Base-by-base conservation (phyloP, 2,797 vertebrate genomes). In the Diplodus puntazzo region DNA sequence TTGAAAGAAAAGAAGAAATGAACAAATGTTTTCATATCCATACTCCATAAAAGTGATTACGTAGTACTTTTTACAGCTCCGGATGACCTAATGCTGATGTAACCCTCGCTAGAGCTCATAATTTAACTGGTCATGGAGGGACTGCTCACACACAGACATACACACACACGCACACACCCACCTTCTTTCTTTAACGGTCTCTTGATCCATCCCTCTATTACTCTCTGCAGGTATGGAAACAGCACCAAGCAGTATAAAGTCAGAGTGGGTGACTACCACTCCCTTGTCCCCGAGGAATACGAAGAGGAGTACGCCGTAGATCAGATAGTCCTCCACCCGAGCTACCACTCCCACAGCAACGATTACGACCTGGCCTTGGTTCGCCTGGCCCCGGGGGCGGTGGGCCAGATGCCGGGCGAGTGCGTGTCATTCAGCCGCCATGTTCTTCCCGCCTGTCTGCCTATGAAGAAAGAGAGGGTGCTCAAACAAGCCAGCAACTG, bases 351-450 rank as follows among this genome's bases (percentile, higher is more conserved):
- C 1, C 88, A 96, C 16, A 96, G 96, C 92, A 99, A 96, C 0
- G 97, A 99, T 91, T 97, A 98, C 0, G 98, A 99, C 90, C 96
- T 99, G 20, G 98, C 98, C 2, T 61, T 99, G 88, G 94, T 99
- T 30, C 95, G 94, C 43, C 87, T 99, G 59, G 91, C 90, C 0
- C 95, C 94, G 21, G 97, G 96, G 2, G 93, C 92, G 0, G 46
- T 88, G 64, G 92, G 91, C 49, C 92, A 93, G 39, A 62, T 48
- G 49, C 92, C 93, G 9, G 95, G 95, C 0, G 94, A 94, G 69
- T 99, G 98, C 1, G 95, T 95, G 69, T 92, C 93, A n/a, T 96
- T 97, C 87, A 98, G 95, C 75, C 95, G 92, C 34, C 96, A 97
- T 0, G 96, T 99, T 43, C 90, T 98, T 73, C 98, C 98, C 0